Percentiles rank a stretch among this genome's conserved stretches.
Conservation (phyloP, 2,113 vertebrate genomes). For the Dromas ardeola region DNA sequence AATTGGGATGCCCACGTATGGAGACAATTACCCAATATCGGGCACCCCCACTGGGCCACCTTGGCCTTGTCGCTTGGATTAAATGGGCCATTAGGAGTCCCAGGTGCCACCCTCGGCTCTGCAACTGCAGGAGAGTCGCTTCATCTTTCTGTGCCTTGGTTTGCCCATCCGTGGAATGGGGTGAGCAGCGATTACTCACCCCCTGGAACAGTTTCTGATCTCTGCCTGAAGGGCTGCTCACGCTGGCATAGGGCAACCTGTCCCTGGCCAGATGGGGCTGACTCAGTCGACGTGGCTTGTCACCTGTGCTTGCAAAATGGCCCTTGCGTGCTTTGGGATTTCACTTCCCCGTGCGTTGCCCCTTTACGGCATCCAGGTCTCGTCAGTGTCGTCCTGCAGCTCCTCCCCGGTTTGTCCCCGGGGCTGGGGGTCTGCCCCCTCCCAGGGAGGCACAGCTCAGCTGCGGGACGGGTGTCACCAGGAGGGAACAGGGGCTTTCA, state of each 20-base stretch:
- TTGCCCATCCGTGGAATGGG: background rate
- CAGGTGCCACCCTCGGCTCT: background rate
- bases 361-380: rapidly evolving
- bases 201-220: background rate
- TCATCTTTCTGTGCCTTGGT: background rate
- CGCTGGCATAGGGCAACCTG: background rate
- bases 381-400: rapidly evolving
- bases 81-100: background rate
- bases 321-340: background rate
- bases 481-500: rapidly evolving
- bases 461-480: rapidly evolving
- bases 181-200: background rate
- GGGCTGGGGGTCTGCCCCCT: background rate
- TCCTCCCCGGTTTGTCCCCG: rapidly evolving
- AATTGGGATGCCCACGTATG: background rate
- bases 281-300: rapidly evolving
- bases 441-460: background rate
- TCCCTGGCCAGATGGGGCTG: background rate
- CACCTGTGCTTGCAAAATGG: background rate
- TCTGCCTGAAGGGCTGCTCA: background rate
- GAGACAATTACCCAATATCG: background rate
- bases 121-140: background rate
- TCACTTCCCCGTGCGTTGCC: rapidly evolving
- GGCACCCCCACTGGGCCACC: background rate
- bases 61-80: background rate